phyloP scores from a whole-genome alignment of 2,113 vertebrate species.

The Merops nubicus region DNA sequence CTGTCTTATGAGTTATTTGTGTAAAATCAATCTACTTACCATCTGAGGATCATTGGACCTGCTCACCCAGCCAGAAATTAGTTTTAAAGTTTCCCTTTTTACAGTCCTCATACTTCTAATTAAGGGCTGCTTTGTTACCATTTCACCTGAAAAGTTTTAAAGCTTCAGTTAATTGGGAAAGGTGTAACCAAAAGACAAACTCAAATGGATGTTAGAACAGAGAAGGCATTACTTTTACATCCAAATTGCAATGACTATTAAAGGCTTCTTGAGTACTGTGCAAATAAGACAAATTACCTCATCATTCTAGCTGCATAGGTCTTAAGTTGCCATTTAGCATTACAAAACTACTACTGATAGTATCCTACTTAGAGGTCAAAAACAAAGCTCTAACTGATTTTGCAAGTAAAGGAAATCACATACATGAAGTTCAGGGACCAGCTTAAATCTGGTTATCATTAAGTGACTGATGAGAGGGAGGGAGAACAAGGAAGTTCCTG shows the following conservation, averaged over 20 bases:
- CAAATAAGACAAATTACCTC: background rate
- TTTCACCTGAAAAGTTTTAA: constrained; percentile 85
- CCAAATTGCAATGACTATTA: background rate
- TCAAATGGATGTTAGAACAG: rapidly evolving
- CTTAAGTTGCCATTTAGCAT: background rate
- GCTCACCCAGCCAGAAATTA: constrained; percentile 99
- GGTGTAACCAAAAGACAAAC: background rate
- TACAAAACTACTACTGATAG: background rate
- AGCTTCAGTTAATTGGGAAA: background rate
- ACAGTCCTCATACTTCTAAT: constrained; percentile 99
- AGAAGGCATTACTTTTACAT: background rate
- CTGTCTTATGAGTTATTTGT: background rate
- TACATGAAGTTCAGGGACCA: background rate
- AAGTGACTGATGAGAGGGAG: background rate
- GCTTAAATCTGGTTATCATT: background rate
- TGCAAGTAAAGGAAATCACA: background rate
- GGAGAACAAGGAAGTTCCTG: background rate
- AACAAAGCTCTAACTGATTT: background rate
- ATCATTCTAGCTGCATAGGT: background rate
- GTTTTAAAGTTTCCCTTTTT: constrained; percentile 97
- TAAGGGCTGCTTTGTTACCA: constrained; percentile 98
- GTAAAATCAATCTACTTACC: constrained; percentile 81
- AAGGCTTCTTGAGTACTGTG: background rate
- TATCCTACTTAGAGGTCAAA: background rate
- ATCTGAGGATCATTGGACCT: constrained; percentile 97